Conservation (phyloP, 2,113 vertebrate genomes). For the Macquaria ambigua region DNA sequence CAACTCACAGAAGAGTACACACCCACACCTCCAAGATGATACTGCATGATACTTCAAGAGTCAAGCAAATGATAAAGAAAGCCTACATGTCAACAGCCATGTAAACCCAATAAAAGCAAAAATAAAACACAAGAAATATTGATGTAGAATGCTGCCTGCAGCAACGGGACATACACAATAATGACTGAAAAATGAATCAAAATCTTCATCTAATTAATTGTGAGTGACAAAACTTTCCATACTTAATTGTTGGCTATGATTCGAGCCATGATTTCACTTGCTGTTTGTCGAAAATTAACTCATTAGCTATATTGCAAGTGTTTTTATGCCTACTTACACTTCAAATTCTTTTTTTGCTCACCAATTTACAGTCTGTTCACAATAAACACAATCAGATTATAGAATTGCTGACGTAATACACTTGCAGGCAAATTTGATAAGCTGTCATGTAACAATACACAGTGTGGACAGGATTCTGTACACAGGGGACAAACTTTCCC, state of each 20-base stretch:
- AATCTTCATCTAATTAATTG: too few relatives aligned
- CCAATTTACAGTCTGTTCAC: not conserved
- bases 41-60: not conserved
- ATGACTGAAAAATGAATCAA: not conserved
- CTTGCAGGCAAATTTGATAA: not conserved
- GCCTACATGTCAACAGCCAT: not conserved
- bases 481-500: not conserved
- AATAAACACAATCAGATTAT: slow-evolving; percentile 10
- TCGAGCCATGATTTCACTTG: not conserved
- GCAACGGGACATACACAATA: not conserved
- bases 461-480: not conserved
- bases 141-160: not conserved
- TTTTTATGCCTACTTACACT: not conserved
- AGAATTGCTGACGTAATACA: not conserved
- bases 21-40: not conserved
- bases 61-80: not conserved
- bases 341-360: not conserved
- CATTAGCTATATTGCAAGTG: not conserved
- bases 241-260: not conserved
- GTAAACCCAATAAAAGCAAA: not conserved
- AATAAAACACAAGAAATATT: not conserved
- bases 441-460: not conserved
- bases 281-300: not conserved
- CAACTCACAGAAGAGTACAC: not conserved
- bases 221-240: not conserved